Conservation (phyloP, 2,888 invertebrate genomes). For the Stenoptilia bipunctidactyla region DNA sequence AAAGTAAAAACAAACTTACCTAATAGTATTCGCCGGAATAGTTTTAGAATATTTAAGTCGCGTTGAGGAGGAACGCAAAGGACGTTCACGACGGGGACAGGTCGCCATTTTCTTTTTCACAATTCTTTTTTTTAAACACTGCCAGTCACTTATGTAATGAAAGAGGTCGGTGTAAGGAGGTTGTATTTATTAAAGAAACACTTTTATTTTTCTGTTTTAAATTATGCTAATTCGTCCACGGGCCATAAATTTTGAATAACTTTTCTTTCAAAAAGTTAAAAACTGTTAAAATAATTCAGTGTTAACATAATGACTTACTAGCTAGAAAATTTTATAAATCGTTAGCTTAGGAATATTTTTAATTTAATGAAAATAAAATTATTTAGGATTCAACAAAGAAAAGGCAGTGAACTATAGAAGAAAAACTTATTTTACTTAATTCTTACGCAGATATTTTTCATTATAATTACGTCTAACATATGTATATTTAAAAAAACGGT, state of each 20-base stretch:
- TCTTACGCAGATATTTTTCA: too few relatives aligned
- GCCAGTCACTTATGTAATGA: conserved; percentile 9
- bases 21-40: conserved; percentile 49
- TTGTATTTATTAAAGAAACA: conserved; percentile 4
- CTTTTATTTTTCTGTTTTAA: background rate
- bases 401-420: too few relatives aligned
- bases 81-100: conserved; percentile 47
- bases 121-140: background rate
- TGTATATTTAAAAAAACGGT: too few relatives aligned
- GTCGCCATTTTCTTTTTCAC: conserved; percentile 36
- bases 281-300: background rate
- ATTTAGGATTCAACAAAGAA: too few relatives aligned
- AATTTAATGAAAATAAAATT: too few relatives aligned
- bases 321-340: background rate
- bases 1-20: conserved; percentile 29
- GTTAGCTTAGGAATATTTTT: conserved; percentile 1
- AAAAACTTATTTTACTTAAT: too few relatives aligned
- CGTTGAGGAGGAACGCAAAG: conserved; percentile 41
- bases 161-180: too few relatives aligned
- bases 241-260: background rate
- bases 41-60: conserved; percentile 59
- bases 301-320: too few relatives aligned
- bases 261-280: conserved; percentile 1
- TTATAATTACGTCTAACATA: too few relatives aligned
- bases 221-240: background rate